Evolutionary conservation across 2,888 invertebrate species (phyloP).

Genomic region (Venustoraphidia nigricollis): DNA sequence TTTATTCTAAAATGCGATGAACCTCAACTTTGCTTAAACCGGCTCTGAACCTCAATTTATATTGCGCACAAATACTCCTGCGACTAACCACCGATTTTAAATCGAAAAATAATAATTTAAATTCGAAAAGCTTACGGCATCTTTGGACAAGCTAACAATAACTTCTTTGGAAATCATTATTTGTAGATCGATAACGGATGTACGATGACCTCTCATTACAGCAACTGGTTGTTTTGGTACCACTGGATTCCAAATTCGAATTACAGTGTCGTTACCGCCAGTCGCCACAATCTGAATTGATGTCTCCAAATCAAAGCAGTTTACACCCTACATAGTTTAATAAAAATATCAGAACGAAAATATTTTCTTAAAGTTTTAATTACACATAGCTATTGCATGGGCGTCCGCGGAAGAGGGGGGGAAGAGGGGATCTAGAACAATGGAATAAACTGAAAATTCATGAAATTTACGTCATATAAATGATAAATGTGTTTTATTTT

Average conservation of each 20-base stretch:
- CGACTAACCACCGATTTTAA: too few species aligned
- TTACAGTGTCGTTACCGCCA: conserved; percentile 35
- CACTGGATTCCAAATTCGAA: conserved; percentile 40
- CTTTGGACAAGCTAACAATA: conserved; percentile 35
- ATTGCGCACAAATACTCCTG: too few species aligned
- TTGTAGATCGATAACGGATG: conserved; percentile 35
- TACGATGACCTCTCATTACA: conserved; percentile 22
- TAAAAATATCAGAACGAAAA: conserved; percentile 8
- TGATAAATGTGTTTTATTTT: too few species aligned
- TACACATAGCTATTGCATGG: not conserved
- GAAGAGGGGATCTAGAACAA: too few species aligned
- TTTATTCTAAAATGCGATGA: too few species aligned
- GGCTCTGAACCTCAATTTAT: too few species aligned
- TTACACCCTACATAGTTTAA: conserved; percentile 31
- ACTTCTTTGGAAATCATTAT: conserved; percentile 31
- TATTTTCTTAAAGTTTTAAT: not conserved
- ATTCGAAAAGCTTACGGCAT: conserved; percentile 31
- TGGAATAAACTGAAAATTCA: too few species aligned
- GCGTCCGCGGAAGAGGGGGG: too few species aligned
- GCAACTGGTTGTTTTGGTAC: conserved; percentile 25
- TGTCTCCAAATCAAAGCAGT: conserved; percentile 36
- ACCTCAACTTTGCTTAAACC: too few species aligned
- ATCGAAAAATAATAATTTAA: not conserved
- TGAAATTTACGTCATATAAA: too few species aligned
- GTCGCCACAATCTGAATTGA: conserved; percentile 34